A percentile compares a stretch with the other conserved stretches of the same genome.
Conservation (phyloP, 2,797 vertebrate genomes). For the Gallinago nigripennis region DNA sequence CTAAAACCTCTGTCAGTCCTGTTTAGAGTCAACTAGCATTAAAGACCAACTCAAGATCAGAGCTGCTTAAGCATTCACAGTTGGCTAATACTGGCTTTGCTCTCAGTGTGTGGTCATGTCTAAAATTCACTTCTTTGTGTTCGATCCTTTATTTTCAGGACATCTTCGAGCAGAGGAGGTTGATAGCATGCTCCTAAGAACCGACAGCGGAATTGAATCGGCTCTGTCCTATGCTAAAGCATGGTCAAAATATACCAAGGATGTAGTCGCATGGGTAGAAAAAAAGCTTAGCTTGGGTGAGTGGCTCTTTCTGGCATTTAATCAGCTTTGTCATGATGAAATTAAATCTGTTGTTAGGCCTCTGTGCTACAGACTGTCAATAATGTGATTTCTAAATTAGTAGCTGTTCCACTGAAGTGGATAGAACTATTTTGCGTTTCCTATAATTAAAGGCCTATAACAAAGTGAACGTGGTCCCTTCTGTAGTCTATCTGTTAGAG, state of each 20-base stretch:
- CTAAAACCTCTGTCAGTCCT: slow-evolving; percentile 74
- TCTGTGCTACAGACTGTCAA: slow-evolving; percentile 71
- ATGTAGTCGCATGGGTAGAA: slow-evolving; percentile 93
- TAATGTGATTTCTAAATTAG: slow-evolving; percentile 74
- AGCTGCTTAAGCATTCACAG: slow-evolving; percentile 67
- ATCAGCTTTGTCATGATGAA: slow-evolving; percentile 72
- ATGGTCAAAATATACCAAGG: slow-evolving; percentile 98
- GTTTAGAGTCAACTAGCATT: slow-evolving; percentile 78
- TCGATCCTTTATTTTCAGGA: slow-evolving; percentile 78
- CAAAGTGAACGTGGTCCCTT: slow-evolving; percentile 10
- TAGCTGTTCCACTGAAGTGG: slow-evolving; percentile 57
- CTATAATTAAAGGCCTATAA: slow-evolving; percentile 34
- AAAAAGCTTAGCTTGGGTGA: slow-evolving; percentile 93
- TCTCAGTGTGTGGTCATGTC: slow-evolving; percentile 61
- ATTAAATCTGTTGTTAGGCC: slow-evolving; percentile 67
- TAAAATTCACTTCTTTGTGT: slow-evolving; percentile 48
- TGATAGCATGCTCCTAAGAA: slow-evolving; percentile 87
- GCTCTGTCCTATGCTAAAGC: slow-evolving; percentile 95
- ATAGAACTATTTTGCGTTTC: slow-evolving; percentile 44
- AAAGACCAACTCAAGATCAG: slow-evolving; percentile 74
- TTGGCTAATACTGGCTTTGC: slow-evolving; percentile 58
- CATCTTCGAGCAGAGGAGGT: slow-evolving; percentile 86
- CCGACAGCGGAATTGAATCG: slow-evolving; percentile 89
- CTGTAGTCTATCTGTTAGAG: not conserved
- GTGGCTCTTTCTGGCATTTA: slow-evolving; percentile 74